Evolutionary conservation across 2,888 invertebrate genomes (phyloP), one percentile per base, ranked within the genome.

Genomic region (Chloroclystis v-ata): DNA sequence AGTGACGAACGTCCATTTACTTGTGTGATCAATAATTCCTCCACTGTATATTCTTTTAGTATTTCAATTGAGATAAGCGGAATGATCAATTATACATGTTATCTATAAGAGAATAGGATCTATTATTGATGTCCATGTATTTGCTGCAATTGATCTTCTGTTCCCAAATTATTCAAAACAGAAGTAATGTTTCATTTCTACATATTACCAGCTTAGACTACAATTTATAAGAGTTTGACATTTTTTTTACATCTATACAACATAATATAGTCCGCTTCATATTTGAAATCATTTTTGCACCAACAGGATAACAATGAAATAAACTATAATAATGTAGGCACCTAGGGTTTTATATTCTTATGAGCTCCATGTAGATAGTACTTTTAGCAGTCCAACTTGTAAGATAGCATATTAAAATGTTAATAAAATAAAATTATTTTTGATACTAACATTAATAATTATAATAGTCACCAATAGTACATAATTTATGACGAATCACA

Each of bases 11-110:
- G 84, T 84, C 84, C 83, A 83, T 80, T 79, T 78, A 79, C 66
- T 67, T 80, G 73, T 78, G 72, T 72, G 64, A 57, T 68, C 61
- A 55, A 59, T 56, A 70, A 79, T 86, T 85, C 83, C 86, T 85
- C 83, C 75, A 78, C 84, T 85, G 84, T 85, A 82, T 84, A 82
- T 78, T 72, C 70, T 73, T 45, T 72, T 77, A 72, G 69, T 66
- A 47, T 70, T 57, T 67, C 63, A 62, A 60, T 63, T 69, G 75
- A 72, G 71, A 71, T 75, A 73, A 73, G 49, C 47, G 43, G 55
- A 46, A 35, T 37, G 28, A 10, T 30, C 10, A 44, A 40, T 35
- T 35, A 35, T 6, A 33, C 4, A 35, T 10, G 16, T 24, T 33
- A 10, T 20, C 33, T 5, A 20, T 33, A 33, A 20, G 30, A 30